These are phyloP conservation scores for Halictus quadricinctus DNA, from an alignment of 2,888 invertebrate species.

Conservation along the genomic window DNA sequence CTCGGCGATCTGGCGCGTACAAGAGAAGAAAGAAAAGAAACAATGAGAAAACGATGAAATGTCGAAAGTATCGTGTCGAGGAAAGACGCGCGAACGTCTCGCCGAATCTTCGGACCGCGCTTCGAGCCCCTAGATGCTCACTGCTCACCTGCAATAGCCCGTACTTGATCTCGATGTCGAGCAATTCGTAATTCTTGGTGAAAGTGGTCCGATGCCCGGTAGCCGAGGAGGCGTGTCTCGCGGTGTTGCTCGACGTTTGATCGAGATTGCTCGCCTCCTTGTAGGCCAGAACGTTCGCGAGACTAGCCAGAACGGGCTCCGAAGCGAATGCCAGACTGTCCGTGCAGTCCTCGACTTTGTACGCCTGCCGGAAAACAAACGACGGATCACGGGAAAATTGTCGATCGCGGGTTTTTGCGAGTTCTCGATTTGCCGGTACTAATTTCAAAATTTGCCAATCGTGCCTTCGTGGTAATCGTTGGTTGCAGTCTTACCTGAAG, in stretches of 20 bases:
- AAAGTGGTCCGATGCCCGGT: constrained; percentile 84
- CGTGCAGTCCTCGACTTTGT: constrained; percentile 89
- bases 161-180: constrained; percentile 96
- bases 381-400: neutral
- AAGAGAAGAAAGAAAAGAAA: too few relatives aligned
- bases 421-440: neutral
- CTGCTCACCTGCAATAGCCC: constrained; percentile 94
- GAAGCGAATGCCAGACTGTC: constrained; percentile 97
- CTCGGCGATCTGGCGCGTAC: constrained; percentile 91
- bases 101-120: neutral
- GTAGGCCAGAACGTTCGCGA: constrained; percentile 94
- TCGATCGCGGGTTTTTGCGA: neutral
- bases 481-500: constrained; percentile 82
- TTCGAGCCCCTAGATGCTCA: constrained; percentile 78
- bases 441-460: too few relatives aligned
- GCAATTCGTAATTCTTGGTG: constrained; percentile 92
- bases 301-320: constrained; percentile 94
- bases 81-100: neutral
- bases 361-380: constrained; percentile 74
- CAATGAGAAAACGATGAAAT: neutral
- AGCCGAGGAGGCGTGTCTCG: constrained; percentile 70
- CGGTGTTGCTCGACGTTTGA: constrained; percentile 76
- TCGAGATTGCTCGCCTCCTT: constrained; percentile 85
- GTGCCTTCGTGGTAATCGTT: too few relatives aligned
- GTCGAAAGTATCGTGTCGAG: neutral